Evolutionary conservation across 2,113 vertebrate genomes (phyloP).

Genomic region (Ochotona curzoniae): DNA sequence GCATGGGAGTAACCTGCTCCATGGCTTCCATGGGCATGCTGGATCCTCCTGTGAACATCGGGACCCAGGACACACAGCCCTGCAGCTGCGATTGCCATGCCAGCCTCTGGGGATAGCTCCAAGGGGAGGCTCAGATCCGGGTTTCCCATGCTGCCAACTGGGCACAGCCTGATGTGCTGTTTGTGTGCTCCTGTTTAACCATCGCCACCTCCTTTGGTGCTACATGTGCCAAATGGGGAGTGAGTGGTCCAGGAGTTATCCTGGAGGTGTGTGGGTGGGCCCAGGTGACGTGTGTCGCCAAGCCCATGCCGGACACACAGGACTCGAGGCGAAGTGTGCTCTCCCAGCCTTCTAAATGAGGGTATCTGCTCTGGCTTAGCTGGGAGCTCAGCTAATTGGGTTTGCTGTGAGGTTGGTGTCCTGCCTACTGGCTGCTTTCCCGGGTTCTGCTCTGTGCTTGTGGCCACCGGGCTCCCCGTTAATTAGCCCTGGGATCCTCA

Average conservation of each 20-base stretch:
- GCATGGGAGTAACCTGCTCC: no score
- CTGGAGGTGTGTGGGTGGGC: background rate
- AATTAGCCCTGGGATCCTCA: slow-evolving; percentile 98
- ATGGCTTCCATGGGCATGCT: no score
- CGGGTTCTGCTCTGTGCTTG: slow-evolving; percentile 86
- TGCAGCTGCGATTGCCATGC: no score
- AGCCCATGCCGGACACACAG: background rate
- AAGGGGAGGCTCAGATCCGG: no score
- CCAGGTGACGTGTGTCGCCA: no score
- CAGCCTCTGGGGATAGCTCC: no score
- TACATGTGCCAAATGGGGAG: background rate
- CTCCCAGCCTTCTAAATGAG: slow-evolving; percentile 89
- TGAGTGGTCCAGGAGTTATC: no score
- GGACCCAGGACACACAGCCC: no score
- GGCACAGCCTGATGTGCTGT: no score
- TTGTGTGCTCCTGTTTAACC: no score
- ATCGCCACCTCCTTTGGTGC: background rate
- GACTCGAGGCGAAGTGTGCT: background rate
- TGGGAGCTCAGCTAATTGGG: slow-evolving; percentile 94
- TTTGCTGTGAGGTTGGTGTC: slow-evolving; percentile 92
- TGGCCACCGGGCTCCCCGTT: slow-evolving; percentile 92
- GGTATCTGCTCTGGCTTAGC: slow-evolving; percentile 91
- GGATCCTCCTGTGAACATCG: no score
- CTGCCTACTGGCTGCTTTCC: slow-evolving; percentile 92
- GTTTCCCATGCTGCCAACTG: no score